Evolutionary conservation across 2,797 vertebrate genomes (phyloP).

Genomic region (Enteromius unitaeniatus): DNA sequence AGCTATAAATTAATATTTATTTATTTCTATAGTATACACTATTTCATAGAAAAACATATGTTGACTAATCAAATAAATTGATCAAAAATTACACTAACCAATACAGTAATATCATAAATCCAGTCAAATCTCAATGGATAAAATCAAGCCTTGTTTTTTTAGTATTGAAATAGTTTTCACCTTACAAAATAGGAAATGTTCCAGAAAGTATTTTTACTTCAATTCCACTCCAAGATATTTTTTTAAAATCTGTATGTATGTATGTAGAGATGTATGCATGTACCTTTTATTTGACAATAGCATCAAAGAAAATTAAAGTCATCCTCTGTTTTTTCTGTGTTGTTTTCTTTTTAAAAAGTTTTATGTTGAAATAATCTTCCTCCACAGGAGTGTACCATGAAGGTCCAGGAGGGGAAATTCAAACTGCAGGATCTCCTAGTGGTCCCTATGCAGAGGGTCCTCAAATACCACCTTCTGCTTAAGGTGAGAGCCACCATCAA

Average conservation of each 20-base stretch:
- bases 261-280: not conserved
- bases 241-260: too few relatives aligned
- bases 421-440: conserved; percentile 96
- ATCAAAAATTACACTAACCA: not conserved
- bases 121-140: not conserved
- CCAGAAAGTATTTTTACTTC: too few relatives aligned
- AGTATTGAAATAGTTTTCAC: not conserved
- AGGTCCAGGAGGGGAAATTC: conserved; percentile 97
- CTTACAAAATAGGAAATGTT: not conserved
- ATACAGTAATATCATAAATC: not conserved
- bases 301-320: not conserved
- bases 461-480: conserved; percentile 96
- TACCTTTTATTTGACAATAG: not conserved
- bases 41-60: not conserved
- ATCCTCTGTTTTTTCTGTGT: not conserved
- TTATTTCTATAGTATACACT: not conserved
- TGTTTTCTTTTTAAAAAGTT: too few relatives aligned
- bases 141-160: not conserved
- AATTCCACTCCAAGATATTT: too few relatives aligned
- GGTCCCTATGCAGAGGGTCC: conserved; percentile 96
- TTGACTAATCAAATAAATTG: too few relatives aligned
- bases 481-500: conserved; percentile 82
- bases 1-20: not conserved
- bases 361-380: conserved; percentile 1
- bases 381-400: conserved; percentile 87